Percentiles rank a stretch among this genome's conserved stretches.
Evolutionary conservation across 2,797 vertebrate genomes (phyloP).

Genomic region (Crenichthys baileyi): DNA sequence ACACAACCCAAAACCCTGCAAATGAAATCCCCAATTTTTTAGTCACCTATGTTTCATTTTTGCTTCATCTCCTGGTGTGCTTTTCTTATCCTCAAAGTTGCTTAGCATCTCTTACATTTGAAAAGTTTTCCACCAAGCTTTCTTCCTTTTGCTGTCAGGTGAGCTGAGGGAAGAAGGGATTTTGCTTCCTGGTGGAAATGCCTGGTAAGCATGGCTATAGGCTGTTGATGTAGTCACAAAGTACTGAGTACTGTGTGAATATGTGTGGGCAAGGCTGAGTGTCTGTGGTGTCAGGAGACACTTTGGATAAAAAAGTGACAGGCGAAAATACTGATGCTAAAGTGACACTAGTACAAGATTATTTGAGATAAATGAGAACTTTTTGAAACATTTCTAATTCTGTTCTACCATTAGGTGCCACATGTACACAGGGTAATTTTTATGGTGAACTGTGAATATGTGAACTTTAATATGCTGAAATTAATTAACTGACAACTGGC

Average conservation of each 20-base stretch:
- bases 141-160: slow-evolving; percentile 60
- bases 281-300: slow-evolving; percentile 53
- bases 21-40: slow-evolving; percentile 47
- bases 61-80: slow-evolving; percentile 68
- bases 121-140: slow-evolving; percentile 63
- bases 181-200: slow-evolving; percentile 69
- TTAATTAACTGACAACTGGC: too few relatives aligned
- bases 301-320: slow-evolving; percentile 63
- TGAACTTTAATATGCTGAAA: too few relatives aligned
- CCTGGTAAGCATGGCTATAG: slow-evolving; percentile 73
- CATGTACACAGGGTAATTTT: slow-evolving; percentile 48
- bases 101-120: slow-evolving; percentile 54
- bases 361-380: slow-evolving; percentile 53
- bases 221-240: slow-evolving; percentile 69
- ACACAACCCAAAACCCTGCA: slow-evolving; percentile 58
- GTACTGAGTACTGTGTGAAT: slow-evolving; percentile 39
- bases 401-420: slow-evolving; percentile 29
- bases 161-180: slow-evolving; percentile 67
- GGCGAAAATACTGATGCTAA: slow-evolving; percentile 58
- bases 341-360: slow-evolving; percentile 62
- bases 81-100: slow-evolving; percentile 72
- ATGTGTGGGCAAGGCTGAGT: slow-evolving; percentile 23
- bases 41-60: slow-evolving; percentile 66
- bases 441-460: neutral
- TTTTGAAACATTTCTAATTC: slow-evolving; percentile 53